Evolutionary conservation across 2,797 vertebrate genomes (phyloP), one percentile per base, ranked within the genome.

Genomic region (Chanos chanos): DNA sequence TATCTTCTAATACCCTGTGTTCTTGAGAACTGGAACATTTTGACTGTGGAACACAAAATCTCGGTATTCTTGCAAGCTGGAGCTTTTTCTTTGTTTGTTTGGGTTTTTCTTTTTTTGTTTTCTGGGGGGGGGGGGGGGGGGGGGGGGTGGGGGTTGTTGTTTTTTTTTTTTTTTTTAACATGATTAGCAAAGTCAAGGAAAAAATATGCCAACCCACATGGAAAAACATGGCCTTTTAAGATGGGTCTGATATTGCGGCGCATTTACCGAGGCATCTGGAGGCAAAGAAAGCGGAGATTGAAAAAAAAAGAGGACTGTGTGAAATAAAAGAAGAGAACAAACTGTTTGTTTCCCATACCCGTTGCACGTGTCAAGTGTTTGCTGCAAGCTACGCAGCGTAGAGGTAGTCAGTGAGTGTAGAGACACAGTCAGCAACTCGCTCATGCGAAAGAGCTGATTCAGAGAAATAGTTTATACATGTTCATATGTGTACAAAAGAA

Each of bases 231-330:
- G 60, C 53, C 51, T 69, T 58, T 65, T 21, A 48, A 81, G 77
- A 85, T 84, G 64, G 60, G 73, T 64, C 69, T 70, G 82, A 83
- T 85, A 74, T 44, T 55, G 50, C 51, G 55, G 69, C 60, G 72
- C 61, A 59, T 61, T n/a, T 72, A 80, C 51, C 62, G 68, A 82
- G 81, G 76, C 30, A 47, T 72, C 52, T 66, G 58, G 60, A 75
- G 39, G 60, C 13, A 13, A 63, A 57, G 73, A 66, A 57, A 54
- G 54, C 45, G 43, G 66, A 69, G 61, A 72, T 70, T 74, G 50
- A 66, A 40, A 44, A 33, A 10, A 7, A 16, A 30, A 61, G 31
- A 45, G 30, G 34, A 70, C 66, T 10, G 41, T 56, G 39, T 37
- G 31, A 61, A 64, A 40, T 21, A 24, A 27, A 51, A 7, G 40